These are phyloP conservation scores for Empidonax alnorum DNA, from an alignment of 2,113 vertebrate species.

Conservation along the genomic window DNA sequence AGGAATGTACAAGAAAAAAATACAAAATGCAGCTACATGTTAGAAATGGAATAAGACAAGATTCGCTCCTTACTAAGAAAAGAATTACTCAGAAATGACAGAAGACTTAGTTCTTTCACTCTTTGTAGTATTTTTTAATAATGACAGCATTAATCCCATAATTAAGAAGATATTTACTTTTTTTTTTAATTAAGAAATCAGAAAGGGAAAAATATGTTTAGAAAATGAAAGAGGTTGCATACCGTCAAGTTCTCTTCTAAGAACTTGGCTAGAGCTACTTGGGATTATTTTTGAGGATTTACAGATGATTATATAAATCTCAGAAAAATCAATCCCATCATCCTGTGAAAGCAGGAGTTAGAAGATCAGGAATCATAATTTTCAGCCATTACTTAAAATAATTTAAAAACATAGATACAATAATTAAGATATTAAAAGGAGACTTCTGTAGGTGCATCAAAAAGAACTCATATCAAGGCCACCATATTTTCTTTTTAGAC, in stretches of 20 bases:
- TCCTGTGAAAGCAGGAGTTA: neutral
- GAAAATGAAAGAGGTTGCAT: neutral
- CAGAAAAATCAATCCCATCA: neutral
- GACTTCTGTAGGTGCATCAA: neutral
- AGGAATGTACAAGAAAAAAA: neutral
- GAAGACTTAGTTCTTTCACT: neutral
- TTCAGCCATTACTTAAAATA: neutral
- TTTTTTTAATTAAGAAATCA: neutral
- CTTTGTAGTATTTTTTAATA: neutral
- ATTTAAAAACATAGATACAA: neutral
- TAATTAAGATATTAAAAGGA: neutral
- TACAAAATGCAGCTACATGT: neutral
- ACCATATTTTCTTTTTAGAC: neutral
- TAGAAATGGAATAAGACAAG: neutral
- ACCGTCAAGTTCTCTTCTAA: neutral
- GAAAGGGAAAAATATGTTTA: neutral
- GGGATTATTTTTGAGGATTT: neutral
- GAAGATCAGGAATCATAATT: neutral
- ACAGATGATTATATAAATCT: neutral
- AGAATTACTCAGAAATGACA: neutral
- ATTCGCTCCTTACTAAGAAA: neutral
- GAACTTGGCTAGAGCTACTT: neutral
- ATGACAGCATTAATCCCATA: neutral
- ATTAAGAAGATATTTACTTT: neutral
- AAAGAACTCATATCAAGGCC: neutral